Conservation (phyloP, 2,888 invertebrate genomes). For the Orthosia incerta region DNA sequence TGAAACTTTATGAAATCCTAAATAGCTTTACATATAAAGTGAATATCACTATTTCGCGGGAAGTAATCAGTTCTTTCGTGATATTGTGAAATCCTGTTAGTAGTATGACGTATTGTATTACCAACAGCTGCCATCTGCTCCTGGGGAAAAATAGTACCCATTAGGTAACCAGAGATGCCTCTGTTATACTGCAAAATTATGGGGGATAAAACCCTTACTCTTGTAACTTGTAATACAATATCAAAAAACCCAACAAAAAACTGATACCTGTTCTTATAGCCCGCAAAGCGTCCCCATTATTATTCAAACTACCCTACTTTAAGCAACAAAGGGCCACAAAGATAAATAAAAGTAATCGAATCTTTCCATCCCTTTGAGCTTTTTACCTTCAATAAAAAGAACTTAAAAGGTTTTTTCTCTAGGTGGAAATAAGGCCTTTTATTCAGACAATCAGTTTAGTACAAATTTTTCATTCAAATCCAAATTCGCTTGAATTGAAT, state of each 20-base stretch:
- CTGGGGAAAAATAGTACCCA: not conserved
- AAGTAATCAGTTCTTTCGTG: slow-evolving; percentile 4
- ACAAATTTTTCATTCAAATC: slow-evolving; percentile 53
- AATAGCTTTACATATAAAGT: slow-evolving; percentile 32
- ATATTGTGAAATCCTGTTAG: not conserved
- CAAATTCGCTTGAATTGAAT: slow-evolving; percentile 56
- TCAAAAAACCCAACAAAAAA: not conserved
- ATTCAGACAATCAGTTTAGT: slow-evolving; percentile 50
- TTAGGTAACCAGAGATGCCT: not conserved
- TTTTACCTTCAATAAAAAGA: slow-evolving; percentile 53
- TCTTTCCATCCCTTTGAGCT: slow-evolving; percentile 57
- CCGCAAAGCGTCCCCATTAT: slow-evolving; percentile 42
- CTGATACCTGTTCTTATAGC: slow-evolving; percentile 23
- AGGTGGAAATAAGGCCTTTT: slow-evolving; percentile 41
- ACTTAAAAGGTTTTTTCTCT: slow-evolving; percentile 60
- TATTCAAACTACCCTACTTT: slow-evolving; percentile 58
- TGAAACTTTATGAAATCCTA: slow-evolving; percentile 37
- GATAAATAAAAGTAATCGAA: slow-evolving; percentile 64
- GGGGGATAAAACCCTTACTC: not conserved
- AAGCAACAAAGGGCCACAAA: slow-evolving; percentile 54
- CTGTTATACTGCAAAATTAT: not conserved
- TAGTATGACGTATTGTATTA: not conserved
- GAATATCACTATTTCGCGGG: slow-evolving; percentile 13
- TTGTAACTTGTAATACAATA: not conserved
- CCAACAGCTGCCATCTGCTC: not conserved